Conservation (phyloP, 2,888 invertebrate genomes). For the Andrena flavipes region DNA sequence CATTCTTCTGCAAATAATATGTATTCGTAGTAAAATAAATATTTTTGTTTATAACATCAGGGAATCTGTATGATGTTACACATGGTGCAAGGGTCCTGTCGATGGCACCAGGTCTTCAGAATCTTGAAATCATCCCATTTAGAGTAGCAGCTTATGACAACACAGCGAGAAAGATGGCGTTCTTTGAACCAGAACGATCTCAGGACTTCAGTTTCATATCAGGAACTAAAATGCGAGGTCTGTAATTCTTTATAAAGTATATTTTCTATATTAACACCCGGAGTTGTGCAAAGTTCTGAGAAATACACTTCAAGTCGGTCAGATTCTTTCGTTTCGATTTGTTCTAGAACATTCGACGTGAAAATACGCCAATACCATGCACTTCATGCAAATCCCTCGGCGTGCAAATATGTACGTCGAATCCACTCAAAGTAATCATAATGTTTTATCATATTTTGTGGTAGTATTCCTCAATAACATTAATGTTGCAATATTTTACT, state of each 20-base stretch:
- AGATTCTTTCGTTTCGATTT: no score
- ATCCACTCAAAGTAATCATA: no score
- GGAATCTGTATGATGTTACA: conserved; percentile 94
- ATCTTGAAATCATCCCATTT: conserved; percentile 98
- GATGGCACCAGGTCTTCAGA: conserved; percentile 95
- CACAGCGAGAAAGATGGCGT: conserved; percentile 93
- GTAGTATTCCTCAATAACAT: no score
- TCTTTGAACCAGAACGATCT: conserved; percentile 94
- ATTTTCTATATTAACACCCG: not conserved
- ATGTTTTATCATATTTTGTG: no score
- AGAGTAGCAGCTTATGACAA: conserved; percentile 98
- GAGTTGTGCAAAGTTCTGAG: no score
- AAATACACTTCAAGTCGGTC: no score
- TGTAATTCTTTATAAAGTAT: conserved; percentile 53
- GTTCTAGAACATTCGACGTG: no score
- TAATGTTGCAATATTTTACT: no score
- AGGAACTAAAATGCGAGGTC: conserved; percentile 96
- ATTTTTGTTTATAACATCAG: conserved; percentile 13
- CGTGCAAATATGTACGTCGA: no score
- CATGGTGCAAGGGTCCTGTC: conserved; percentile 96
- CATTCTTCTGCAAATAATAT: no score
- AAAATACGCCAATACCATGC: no score
- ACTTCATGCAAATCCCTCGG: no score
- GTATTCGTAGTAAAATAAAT: not conserved
- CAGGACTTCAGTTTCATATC: conserved; percentile 98